These are phyloP conservation scores for Monodelphis domestica DNA, from an alignment of 2,797 vertebrate genomes.

Conservation along the genomic window DNA sequence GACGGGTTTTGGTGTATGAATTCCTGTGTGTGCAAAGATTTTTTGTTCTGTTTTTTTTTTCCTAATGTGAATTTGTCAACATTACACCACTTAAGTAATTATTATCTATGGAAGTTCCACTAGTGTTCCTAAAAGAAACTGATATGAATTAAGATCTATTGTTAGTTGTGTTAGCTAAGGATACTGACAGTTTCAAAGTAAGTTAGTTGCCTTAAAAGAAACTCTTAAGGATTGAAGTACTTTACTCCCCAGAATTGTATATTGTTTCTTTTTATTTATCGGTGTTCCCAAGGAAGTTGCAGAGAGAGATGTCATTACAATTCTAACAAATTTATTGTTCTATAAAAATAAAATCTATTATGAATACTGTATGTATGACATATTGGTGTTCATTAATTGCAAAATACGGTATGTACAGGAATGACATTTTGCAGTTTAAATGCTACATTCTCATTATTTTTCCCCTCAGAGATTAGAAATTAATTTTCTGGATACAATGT, in stretches of 20 bases:
- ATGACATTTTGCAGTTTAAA: conserved; percentile 32
- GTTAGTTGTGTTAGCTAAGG: conserved; percentile 16
- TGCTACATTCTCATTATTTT: not conserved
- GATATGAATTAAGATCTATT: not conserved
- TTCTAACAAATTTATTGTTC: conserved; percentile 28
- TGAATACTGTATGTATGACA: not conserved
- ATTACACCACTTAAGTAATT: conserved; percentile 47
- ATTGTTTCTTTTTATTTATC: not conserved
- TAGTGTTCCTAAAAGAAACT: conserved; percentile 31
- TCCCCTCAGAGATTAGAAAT: conserved; percentile 14
- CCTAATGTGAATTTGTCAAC: conserved; percentile 49
- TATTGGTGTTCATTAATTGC: not conserved
- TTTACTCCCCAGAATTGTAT: conserved; percentile 5
- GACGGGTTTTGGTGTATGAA: conserved; percentile 17
- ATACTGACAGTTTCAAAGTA: not conserved
- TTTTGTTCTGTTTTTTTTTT: conserved; percentile 23
- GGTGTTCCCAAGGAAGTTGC: conserved; percentile 41
- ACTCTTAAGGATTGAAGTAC: not conserved
- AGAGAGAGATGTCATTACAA: not conserved
- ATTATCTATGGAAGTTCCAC: conserved; percentile 18
- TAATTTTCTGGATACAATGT: conserved; percentile 5
- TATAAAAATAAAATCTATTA: conserved; percentile 35
- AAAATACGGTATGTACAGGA: not conserved
- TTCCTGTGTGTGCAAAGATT: conserved; percentile 37
- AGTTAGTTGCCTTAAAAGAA: conserved; percentile 1